Base-by-base conservation (phyloP, 2,888 invertebrate species). In the Drosophila setosimentum region DNA sequence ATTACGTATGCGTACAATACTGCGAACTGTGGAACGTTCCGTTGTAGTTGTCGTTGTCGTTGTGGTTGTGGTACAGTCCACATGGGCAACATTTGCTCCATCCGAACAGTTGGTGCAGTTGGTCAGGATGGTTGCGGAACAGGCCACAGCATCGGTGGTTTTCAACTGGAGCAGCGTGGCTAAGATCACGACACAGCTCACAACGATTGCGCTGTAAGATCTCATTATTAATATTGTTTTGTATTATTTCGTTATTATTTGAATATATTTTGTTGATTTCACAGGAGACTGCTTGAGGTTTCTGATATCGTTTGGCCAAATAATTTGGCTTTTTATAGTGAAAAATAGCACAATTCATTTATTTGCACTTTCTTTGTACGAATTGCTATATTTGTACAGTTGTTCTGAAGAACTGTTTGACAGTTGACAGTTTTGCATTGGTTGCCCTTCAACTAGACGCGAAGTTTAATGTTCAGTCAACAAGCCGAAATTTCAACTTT, bases 61-160 rank as follows among this genome's bases (percentile, higher is more conserved):
- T 33, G 33, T 13, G 4, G 33, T 60, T 8, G 76, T 58, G 24
- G 76, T 62, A 33, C 75, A 75, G 40, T 75, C 75, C 2, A 0
- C 59, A 27, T 66, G 5, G 0, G 29, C 3, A 0, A 11, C 49
- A 50, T 76, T 76, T 0, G 13, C 24, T 1, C 27, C 29, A 48
- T 62, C 51, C 5, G 57, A 11, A 18, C 75, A 75, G 29, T 75
- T 61, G n/a, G 76, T 69, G 10, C 75, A 75, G 11, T 58, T 32
- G 27, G 61, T 58, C 5, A 50, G 6, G 16, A 69, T 53, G 8
- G 71, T 67, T 11, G 66, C 6, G 0, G 66, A 59, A 24, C 76
- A 76, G 49, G 63, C 72, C 2, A 71, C 77, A 2, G 63, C 71
- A 57, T 69, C 69, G 51, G 50, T 61, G 32, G 53, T 50, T 48